phyloP scores from a whole-genome alignment of 37 sponge, comb jelly and placozoan genomes.

The Theonella swinhoei region DNA sequence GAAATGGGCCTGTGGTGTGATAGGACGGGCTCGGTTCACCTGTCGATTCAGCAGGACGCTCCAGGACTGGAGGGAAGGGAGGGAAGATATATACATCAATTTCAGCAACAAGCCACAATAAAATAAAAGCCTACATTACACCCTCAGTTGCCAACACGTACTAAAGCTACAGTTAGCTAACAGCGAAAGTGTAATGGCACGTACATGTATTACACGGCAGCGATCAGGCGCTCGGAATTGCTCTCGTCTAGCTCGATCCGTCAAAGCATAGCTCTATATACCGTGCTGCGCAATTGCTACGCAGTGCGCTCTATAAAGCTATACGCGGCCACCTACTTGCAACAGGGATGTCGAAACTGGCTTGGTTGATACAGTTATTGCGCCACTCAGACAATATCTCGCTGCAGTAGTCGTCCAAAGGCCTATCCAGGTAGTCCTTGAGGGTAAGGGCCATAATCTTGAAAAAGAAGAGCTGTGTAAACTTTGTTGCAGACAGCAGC shows the following conservation, averaged over 20 bases:
- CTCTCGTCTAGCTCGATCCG: too few relatives aligned
- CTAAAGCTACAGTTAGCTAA: too few relatives aligned
- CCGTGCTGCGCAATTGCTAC: too few relatives aligned
- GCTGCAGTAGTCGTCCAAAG: slow-evolving; percentile 54
- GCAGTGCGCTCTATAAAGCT: too few relatives aligned
- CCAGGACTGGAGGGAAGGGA: slow-evolving; percentile 15
- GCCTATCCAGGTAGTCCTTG: slow-evolving; percentile 51
- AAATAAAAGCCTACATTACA: too few relatives aligned
- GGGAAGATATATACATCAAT: slow-evolving; percentile 3
- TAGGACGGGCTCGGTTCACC: slow-evolving; percentile 50
- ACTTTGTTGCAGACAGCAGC: not conserved
- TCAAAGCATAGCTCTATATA: too few relatives aligned
- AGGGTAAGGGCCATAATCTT: slow-evolving; percentile 34
- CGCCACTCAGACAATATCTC: slow-evolving; percentile 57
- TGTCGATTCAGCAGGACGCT: slow-evolving; percentile 39
- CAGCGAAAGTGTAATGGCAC: too few relatives aligned
- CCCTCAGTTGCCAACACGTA: too few relatives aligned
- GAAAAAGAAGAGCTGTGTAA: not conserved
- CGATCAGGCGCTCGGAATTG: too few relatives aligned
- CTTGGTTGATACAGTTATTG: slow-evolving; percentile 12
- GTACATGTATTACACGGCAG: too few relatives aligned
- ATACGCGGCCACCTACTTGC: slow-evolving; percentile 14
- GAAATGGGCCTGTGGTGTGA: slow-evolving; percentile 24
- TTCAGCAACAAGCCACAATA: too few relatives aligned
- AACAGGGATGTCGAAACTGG: slow-evolving; percentile 23